Evolutionary conservation across 2,113 vertebrate genomes (phyloP).

Genomic region (Candoia aspera): DNA sequence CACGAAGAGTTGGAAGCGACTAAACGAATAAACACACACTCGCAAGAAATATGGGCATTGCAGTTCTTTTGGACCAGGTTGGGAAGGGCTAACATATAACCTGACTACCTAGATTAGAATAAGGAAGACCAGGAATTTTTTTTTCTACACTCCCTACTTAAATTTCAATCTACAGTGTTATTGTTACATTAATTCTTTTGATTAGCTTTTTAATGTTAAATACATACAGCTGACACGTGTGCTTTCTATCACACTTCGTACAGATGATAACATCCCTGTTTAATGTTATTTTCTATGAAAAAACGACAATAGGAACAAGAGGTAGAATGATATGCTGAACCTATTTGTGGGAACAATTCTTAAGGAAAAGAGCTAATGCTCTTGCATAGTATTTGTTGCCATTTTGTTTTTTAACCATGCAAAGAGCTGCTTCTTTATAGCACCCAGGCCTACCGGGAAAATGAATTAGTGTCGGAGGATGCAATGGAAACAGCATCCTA

Average conservation of each 20-base stretch:
- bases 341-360: neutral
- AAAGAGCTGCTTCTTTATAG: neutral
- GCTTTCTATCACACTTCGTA: neutral
- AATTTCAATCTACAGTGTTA: neutral
- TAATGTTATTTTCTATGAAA: neutral
- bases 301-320: neutral
- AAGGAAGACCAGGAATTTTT: neutral
- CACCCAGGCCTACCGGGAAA: neutral
- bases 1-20: too few relatives aligned
- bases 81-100: neutral
- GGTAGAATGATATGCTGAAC: neutral
- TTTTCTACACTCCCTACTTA: neutral
- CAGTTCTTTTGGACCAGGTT: neutral
- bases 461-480: neutral
- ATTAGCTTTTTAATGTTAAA: neutral
- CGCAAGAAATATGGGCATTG: neutral
- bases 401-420: neutral
- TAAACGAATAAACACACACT: too few relatives aligned
- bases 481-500: neutral
- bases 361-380: neutral
- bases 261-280: neutral
- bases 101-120: neutral
- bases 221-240: neutral
- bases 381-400: neutral
- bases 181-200: neutral